Percentiles rank a stretch among this genome's conserved stretches.
Conservation (phyloP, 2,797 vertebrate genomes). For the Fundulus diaphanus region DNA sequence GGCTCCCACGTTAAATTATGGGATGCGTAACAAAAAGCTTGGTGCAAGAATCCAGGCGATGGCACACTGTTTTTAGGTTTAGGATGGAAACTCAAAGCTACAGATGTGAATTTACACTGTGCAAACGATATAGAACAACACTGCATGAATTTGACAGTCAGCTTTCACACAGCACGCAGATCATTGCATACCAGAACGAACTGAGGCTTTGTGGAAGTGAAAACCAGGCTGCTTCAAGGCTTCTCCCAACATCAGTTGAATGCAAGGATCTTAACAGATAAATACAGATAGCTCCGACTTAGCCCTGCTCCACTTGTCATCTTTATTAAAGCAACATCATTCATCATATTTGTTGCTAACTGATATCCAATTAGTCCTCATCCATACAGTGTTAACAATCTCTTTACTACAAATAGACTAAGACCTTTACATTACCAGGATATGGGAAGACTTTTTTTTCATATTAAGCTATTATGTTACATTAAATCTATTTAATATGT, state of each 20-base stretch:
- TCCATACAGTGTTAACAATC: neutral
- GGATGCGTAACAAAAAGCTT: neutral
- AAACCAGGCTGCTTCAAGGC: neutral
- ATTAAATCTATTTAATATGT: neutral
- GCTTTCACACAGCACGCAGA: neutral
- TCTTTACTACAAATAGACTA: neutral
- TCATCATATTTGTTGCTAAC: neutral
- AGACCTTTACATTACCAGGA: neutral
- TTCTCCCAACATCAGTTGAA: neutral
- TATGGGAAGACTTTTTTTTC: neutral
- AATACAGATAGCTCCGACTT: neutral
- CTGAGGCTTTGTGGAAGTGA: neutral
- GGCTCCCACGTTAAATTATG: neutral
- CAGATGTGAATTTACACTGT: neutral
- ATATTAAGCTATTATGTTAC: neutral
- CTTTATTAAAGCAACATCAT: neutral
- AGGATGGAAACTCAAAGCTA: neutral
- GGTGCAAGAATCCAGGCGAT: neutral
- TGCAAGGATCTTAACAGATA: neutral
- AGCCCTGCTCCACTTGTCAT: neutral
- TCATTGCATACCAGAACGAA: neutral
- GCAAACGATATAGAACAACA: constrained; percentile 2
- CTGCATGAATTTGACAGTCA: neutral
- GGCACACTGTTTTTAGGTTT: neutral
- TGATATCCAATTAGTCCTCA: neutral